Evolutionary conservation across 2,797 vertebrate species (phyloP), one percentile per base, ranked within the genome.

Genomic region (Enteromius anoplus): DNA sequence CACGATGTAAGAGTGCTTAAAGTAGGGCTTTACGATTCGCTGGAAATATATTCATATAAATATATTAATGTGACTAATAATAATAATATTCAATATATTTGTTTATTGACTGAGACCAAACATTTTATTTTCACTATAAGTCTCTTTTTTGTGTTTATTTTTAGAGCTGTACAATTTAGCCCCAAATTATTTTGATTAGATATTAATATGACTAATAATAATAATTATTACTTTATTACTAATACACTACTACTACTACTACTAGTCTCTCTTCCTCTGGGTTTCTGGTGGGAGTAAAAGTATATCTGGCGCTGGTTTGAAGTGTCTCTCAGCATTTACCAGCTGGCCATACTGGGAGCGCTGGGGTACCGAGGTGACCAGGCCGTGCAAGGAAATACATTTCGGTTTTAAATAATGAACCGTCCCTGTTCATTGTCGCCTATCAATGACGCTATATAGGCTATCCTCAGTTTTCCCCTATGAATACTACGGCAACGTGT

Each of bases 321-420:
- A 86, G 85, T 85, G 87, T 85, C 62, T 65, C 86, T 87, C 84
- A 80, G 73, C 75, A 81, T 76, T 83, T 80, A 88, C 87, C 92
- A 93, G 92, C 93, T 94, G 92, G 90, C 91, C 91, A 85, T 92
- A 89, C 92, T 92, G 88, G 91, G 91, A 92, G 89, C 86, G 80
- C 84, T 84, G 88, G 70, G 93, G 94, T 94, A 91, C 93, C 90
- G 89, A 88, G 92, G 93, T 73, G 64, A 92, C 90, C n/a, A 75
- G 90, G 87, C 86, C 91, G 91, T 91, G 4, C 1, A 86, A 53
- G 53, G 89, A 94, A 93, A 37, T 37, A 37, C 7, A 42, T 42
- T 42, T 8, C 40, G 10, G 40, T 9, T 9, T 42, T 9, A 42
- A 42, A 42, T 42, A 42, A 42, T 42, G 40, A 42, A 42, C 40